Evolutionary conservation across 2,113 vertebrate genomes (phyloP).

Genomic region (Rousettus leschenaultii): DNA sequence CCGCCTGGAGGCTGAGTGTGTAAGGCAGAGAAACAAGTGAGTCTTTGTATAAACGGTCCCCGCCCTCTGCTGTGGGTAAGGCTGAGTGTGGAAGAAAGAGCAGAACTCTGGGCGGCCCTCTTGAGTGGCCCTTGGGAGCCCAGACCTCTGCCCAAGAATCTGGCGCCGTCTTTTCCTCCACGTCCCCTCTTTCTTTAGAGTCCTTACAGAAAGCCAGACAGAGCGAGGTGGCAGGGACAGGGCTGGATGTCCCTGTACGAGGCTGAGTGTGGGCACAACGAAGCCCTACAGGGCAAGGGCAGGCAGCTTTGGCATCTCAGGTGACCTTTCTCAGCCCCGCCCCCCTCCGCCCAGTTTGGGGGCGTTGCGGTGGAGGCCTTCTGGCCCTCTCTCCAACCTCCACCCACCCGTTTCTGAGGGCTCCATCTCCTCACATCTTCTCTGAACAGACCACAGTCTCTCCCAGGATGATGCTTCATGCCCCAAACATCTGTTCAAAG

Average conservation of each 20-base stretch:
- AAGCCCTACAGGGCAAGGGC: not conserved
- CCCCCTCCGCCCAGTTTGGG: not conserved
- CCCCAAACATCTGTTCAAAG: not conserved
- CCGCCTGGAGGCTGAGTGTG: not conserved
- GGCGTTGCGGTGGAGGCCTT: too few species aligned
- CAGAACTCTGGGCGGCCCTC: not conserved
- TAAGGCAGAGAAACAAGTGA: accelerated
- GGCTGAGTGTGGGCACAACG: accelerated
- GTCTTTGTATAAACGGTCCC: not conserved
- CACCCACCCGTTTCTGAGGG: not conserved
- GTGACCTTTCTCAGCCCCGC: not conserved
- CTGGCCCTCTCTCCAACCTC: too few species aligned
- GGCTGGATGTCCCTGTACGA: not conserved
- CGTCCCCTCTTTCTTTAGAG: not conserved
- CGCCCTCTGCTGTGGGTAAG: too few species aligned
- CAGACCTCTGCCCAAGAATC: not conserved
- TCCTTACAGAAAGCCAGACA: not conserved
- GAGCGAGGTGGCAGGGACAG: too few species aligned
- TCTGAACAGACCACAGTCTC: not conserved
- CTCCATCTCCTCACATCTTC: not conserved
- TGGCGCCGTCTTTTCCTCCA: not conserved
- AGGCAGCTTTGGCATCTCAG: not conserved
- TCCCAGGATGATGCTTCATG: not conserved
- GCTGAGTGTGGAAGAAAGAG: not conserved
- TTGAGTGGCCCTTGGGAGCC: not conserved